Evolutionary conservation across 2,888 invertebrate species (phyloP).

Genomic region (Mythimna impura): DNA sequence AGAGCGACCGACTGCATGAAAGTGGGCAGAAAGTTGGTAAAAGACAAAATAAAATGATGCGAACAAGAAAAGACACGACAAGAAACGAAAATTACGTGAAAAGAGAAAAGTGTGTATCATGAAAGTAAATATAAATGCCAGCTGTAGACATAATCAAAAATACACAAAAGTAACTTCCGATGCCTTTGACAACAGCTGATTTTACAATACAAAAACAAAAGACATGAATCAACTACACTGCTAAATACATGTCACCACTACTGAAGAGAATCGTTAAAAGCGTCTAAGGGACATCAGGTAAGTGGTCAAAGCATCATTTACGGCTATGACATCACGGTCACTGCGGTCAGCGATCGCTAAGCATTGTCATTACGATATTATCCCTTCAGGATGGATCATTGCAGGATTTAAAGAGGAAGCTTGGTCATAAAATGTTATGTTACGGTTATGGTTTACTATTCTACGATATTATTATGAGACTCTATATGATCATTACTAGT

Average conservation of each 20-base stretch:
- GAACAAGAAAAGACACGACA: slow-evolving; percentile 4
- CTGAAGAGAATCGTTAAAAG: slow-evolving; percentile 36
- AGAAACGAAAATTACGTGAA: slow-evolving; percentile 7
- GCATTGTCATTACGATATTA: slow-evolving; percentile 31
- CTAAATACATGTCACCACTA: slow-evolving; percentile 34
- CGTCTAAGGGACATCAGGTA: slow-evolving; percentile 43
- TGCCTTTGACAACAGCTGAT: slow-evolving; percentile 33
- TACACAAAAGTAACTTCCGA: slow-evolving; percentile 7
- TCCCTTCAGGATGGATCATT: slow-evolving; percentile 39
- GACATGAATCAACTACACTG: slow-evolving; percentile 34
- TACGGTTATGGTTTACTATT: slow-evolving; percentile 1
- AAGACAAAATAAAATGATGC: background rate
- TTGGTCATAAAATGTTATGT: slow-evolving; percentile 10
- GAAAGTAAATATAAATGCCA: slow-evolving; percentile 17
- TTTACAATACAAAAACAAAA: slow-evolving; percentile 28
- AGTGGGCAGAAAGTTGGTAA: too few species aligned
- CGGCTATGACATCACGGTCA: slow-evolving; percentile 44
- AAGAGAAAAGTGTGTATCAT: slow-evolving; percentile 17
- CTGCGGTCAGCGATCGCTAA: slow-evolving; percentile 50
- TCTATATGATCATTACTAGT: background rate
- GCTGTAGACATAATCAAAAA: slow-evolving; percentile 3
- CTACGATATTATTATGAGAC: background rate
- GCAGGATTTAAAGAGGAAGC: slow-evolving; percentile 35
- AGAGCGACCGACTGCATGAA: too few species aligned
- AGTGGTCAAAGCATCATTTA: slow-evolving; percentile 31